Evolutionary conservation across 2,888 invertebrate genomes (phyloP).

Genomic region (Peribatodes rhomboidaria): DNA sequence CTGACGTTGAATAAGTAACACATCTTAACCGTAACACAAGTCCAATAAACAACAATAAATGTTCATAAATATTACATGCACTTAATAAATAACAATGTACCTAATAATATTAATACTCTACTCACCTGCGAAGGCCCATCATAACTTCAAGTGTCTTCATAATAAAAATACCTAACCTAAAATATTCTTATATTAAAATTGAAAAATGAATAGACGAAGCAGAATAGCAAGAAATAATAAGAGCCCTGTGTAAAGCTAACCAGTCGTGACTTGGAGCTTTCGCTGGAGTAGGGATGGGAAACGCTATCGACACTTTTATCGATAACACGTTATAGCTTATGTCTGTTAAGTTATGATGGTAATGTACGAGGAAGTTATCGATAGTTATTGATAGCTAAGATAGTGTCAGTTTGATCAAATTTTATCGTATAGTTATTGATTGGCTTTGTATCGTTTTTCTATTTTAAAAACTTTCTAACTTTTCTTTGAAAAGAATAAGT

Average conservation of each 20-base stretch:
- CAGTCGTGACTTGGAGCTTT: constrained; percentile 79
- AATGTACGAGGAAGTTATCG: neutral
- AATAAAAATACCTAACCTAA: constrained; percentile 34
- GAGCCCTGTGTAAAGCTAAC: constrained; percentile 75
- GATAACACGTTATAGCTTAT: constrained; percentile 31
- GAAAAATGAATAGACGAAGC: constrained; percentile 59
- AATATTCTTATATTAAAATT: constrained; percentile 57
- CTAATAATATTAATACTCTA: constrained; percentile 18
- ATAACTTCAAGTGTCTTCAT: constrained; percentile 22
- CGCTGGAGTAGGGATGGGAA: constrained; percentile 59
- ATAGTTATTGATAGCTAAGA: neutral
- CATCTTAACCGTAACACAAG: neutral
- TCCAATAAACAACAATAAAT: constrained; percentile 6
- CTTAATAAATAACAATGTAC: constrained; percentile 3
- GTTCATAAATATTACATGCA: neutral
- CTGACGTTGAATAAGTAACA: neutral
- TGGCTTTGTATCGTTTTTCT: too few species aligned
- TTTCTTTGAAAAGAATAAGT: too few species aligned
- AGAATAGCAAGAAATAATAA: constrained; percentile 75
- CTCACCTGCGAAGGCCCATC: constrained; percentile 23
- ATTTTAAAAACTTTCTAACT: too few species aligned
- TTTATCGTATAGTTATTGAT: too few species aligned
- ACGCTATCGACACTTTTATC: constrained; percentile 27
- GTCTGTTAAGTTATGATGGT: too few species aligned
- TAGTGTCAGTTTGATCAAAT: too few species aligned